Conservation (phyloP, 2,888 invertebrate species). For the Heliconius cydno region DNA sequence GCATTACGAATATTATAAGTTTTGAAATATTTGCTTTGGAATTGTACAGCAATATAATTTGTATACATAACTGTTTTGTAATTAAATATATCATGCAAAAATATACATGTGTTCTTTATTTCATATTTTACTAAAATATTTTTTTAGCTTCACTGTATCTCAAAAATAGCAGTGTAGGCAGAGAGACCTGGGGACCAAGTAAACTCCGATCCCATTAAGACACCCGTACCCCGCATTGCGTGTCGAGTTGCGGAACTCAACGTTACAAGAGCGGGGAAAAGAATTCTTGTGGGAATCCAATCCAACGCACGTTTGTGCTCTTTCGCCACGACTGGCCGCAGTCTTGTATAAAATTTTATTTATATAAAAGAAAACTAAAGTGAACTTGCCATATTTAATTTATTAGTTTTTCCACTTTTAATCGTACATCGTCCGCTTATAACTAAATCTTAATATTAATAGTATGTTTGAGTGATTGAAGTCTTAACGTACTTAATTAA, state of each 20-base stretch:
- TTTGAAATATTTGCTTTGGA: conserved; percentile 65
- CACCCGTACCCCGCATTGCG: no score
- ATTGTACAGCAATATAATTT: conserved; percentile 76
- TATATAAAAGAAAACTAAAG: conserved; percentile 7
- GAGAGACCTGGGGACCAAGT: no score
- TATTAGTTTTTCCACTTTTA: conserved; percentile 8
- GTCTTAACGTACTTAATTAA: neutral
- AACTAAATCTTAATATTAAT: neutral
- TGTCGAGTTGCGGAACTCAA: no score
- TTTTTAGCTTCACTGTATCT: neutral
- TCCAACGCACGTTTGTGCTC: no score
- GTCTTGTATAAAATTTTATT: neutral
- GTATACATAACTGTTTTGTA: conserved; percentile 77
- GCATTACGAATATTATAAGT: conserved; percentile 50
- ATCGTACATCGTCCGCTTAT: conserved; percentile 19
- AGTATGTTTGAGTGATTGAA: neutral
- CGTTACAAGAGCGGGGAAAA: no score
- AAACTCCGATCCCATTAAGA: no score
- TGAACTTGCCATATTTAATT: conserved; percentile 27
- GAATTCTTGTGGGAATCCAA: no score
- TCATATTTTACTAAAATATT: neutral
- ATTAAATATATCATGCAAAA: conserved; percentile 53
- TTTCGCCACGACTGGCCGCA: no score
- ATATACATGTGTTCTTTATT: conserved; percentile 36
- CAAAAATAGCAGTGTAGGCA: no score